Base-by-base conservation (phyloP, 2,113 vertebrate species). In the Zosterops pallidus region DNA sequence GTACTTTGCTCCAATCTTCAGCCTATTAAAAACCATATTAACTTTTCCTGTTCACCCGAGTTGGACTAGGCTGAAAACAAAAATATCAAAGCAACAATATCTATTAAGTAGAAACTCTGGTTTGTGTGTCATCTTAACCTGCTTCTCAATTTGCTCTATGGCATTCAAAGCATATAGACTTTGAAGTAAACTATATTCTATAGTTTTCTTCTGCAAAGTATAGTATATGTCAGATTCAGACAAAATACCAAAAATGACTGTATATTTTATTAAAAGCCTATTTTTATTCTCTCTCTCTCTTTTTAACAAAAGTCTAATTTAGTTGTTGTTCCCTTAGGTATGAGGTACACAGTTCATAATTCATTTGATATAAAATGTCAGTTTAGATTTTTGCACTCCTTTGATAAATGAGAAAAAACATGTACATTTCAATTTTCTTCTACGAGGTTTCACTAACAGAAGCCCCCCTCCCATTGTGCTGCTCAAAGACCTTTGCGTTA, bases 341-440 rank as follows among this genome's bases (percentile, higher is more conserved):
- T 26, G 68, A 97, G 96, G 96, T 96, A 98, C 97, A 98, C 95
- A 97, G 98, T 97, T 97, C 98, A 98, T 98, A 98, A 98, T 98
- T 98, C 97, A 98, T 98, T 98, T 97, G 96, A 98, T 98, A 97
- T 94, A 98, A 98, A 97, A 97, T 96, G 97, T 98, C 97, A 97
- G 97, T 97, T 98, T 97, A 96, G 87, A 98, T 98, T 98, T 96
- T 94, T 97, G 88, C 84, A 95, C 87, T 97, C 96, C 97, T 97
- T 98, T 98, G 98, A 98, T 98, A 98, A 97, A 97, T 94, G 94
- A 97, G 97, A 95, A 97, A 98, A 98, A 98, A 96, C 96, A 97
- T 60, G 98, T 97, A 98, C 93, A 95, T 97, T 98, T 97, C 98
- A 97, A 98, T 98, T 98, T 98, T 85, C 70, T 96, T 96, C 60